Evolutionary conservation across 2,888 invertebrate genomes (phyloP).

Genomic region (Scaptomyza reducta): DNA sequence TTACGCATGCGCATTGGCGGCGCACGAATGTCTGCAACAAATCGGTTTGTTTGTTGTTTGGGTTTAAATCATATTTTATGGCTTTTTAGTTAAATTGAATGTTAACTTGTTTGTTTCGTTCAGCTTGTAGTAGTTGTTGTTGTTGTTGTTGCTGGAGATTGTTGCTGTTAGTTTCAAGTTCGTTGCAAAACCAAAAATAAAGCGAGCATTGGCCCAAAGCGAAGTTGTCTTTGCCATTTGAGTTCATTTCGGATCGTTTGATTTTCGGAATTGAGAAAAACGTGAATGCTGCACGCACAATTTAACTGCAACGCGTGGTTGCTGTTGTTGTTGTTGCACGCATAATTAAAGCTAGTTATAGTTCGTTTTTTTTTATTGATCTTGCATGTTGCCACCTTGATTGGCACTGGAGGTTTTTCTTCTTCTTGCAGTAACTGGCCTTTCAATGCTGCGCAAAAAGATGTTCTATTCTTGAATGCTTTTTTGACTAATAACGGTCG

Average conservation of each 20-base stretch:
- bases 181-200: constrained; percentile 36
- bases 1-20: constrained; percentile 69
- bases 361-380: constrained; percentile 37
- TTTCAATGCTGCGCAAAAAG: constrained; percentile 18
- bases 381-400: constrained; percentile 69
- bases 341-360: constrained; percentile 47
- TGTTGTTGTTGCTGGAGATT: constrained; percentile 39
- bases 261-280: constrained; percentile 50
- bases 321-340: constrained; percentile 3
- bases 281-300: constrained; percentile 75
- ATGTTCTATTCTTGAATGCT: constrained; percentile 21
- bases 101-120: constrained; percentile 78
- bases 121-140: constrained; percentile 49
- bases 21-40: constrained; percentile 61
- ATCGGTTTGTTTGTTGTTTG: constrained; percentile 52
- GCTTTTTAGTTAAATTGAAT: constrained; percentile 77
- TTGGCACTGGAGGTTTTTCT: constrained; percentile 49
- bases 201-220: constrained; percentile 40
- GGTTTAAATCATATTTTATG: constrained; percentile 80
- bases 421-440: constrained; percentile 26
- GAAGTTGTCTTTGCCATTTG: constrained; percentile 55
- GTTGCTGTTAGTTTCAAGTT: constrained; percentile 62
- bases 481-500: constrained; percentile 17
- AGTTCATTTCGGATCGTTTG: constrained; percentile 50
- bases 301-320: constrained; percentile 16